Conservation (phyloP, 1,140 invertebrate genomes). For the Yoshiicerus persimilis region DNA sequence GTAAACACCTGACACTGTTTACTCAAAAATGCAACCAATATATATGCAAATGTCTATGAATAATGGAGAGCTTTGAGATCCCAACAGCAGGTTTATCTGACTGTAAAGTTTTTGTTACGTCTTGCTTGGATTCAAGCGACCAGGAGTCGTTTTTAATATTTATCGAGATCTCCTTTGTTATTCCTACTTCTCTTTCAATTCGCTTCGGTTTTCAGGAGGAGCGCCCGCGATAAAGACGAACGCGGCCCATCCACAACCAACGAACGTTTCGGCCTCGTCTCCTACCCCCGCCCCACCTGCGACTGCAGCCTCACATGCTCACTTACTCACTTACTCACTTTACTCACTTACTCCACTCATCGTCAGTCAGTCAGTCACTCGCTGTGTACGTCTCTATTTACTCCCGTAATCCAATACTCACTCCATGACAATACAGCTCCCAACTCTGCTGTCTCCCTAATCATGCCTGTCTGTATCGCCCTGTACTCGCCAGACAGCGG, state of each 20-base stretch:
- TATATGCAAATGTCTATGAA: conserved; percentile 52
- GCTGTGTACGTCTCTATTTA: background rate
- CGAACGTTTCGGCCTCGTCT: background rate
- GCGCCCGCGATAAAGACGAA: conserved; percentile 4
- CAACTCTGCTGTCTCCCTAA: too few relatives aligned
- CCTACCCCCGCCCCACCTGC: background rate
- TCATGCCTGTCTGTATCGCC: too few relatives aligned
- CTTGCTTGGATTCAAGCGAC: conserved; percentile 41
- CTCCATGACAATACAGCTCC: too few relatives aligned
- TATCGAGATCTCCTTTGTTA: conserved; percentile 51
- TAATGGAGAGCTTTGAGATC: conserved; percentile 50
- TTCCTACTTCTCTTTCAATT: conserved; percentile 50
- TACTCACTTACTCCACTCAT: background rate
- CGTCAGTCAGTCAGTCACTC: background rate
- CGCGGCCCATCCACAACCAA: background rate
- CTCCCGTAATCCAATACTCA: too few relatives aligned
- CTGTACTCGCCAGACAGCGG: too few relatives aligned
- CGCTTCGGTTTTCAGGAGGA: conserved; percentile 32
- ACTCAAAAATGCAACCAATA: conserved; percentile 52
- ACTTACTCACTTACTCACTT: background rate
- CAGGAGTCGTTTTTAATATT: conserved; percentile 50
- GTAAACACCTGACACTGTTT: conserved; percentile 52
- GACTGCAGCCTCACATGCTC: background rate
- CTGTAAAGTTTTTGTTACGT: conserved; percentile 48
- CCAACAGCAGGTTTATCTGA: conserved; percentile 49